Conservation (phyloP, 2,888 invertebrate genomes). For the Eilema depressum region DNA sequence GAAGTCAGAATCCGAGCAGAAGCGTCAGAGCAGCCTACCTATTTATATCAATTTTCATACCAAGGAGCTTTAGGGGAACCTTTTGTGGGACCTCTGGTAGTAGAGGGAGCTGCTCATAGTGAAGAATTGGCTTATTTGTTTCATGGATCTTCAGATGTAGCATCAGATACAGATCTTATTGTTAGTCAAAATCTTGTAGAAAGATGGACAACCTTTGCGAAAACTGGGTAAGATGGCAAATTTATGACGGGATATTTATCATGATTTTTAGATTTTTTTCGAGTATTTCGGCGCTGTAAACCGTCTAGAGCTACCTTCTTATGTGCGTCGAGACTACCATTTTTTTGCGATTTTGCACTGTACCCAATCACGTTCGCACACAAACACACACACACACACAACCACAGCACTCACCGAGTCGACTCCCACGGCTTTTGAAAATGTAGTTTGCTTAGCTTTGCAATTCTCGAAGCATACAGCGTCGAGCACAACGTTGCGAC, state of each 20-base stretch:
- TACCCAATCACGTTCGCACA: too few relatives aligned
- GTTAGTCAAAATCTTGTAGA: slow-evolving; percentile 72
- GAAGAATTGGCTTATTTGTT: slow-evolving; percentile 79
- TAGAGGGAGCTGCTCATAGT: slow-evolving; percentile 70
- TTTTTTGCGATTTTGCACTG: too few relatives aligned
- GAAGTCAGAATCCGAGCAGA: slow-evolving; percentile 62
- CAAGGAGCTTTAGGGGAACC: slow-evolving; percentile 68
- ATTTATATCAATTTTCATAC: slow-evolving; percentile 80
- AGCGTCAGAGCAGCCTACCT: slow-evolving; percentile 58
- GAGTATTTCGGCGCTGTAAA: too few relatives aligned
- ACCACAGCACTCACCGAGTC: too few relatives aligned
- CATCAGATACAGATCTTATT: slow-evolving; percentile 56
- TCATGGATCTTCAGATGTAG: slow-evolving; percentile 45
- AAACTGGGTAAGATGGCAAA: slow-evolving; percentile 65
- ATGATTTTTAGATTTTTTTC: not conserved
- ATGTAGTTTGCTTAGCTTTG: too few relatives aligned
- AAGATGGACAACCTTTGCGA: slow-evolving; percentile 80
- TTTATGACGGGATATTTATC: not conserved
- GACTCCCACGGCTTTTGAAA: too few relatives aligned
- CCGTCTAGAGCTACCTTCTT: too few relatives aligned
- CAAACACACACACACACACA: too few relatives aligned
- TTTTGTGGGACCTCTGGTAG: slow-evolving; percentile 63
- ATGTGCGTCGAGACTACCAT: too few relatives aligned
- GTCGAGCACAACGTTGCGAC: too few relatives aligned
- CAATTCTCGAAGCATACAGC: too few relatives aligned